Base-by-base conservation (phyloP, 2,113 vertebrate species). In the Syngnathoides biaculeatus region DNA sequence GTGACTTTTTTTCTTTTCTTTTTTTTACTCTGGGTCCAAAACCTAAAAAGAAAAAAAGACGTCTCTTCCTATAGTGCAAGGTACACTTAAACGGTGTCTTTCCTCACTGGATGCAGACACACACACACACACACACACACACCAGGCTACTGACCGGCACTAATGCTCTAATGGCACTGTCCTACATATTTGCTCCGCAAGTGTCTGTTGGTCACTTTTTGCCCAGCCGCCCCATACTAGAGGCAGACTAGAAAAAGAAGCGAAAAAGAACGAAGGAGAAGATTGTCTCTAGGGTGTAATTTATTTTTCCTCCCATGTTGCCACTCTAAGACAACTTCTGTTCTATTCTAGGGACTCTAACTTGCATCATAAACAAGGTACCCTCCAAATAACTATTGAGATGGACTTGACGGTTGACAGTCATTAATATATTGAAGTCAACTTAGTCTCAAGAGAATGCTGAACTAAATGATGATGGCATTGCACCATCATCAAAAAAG, bases 161-260 rank as follows among this genome's bases (percentile, higher is more conserved):
- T 87, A 88, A 88, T 85, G 69, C 66, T 83, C 84, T 84, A 87
- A 86, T 86, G 74, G 84, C 17, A 68, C 83, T 87, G 89, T 76
- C 83, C 86, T 88, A 89, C 83, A 87, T 89, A 79, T 78, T 82
- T 73, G 64, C 67, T 74, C 63, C 68, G 24, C 73, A 60, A 67
- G 71, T 88, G 80, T 85, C 84, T 89, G 82, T 72, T 79, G 69
- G 79, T 77, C 77, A 72, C 74, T 72, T 67, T 57, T 27, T 67
- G 9, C 59, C 67, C 57, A 52, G 62, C 61, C 66, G 45, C 71
- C 69, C 75, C 48, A 73, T 70, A 69, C 69, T 75, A 55, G 35
- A 71, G 68, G 80, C 61, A 57, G 74, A 69, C 8, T 55, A 15
- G 57, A 40, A 77, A 63, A 53, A 66, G 65, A 66, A 57, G 45